Evolutionary conservation across 2,888 invertebrate species (phyloP), one percentile per base, ranked within the genome.

Genomic region (Corythucha ciliata): DNA sequence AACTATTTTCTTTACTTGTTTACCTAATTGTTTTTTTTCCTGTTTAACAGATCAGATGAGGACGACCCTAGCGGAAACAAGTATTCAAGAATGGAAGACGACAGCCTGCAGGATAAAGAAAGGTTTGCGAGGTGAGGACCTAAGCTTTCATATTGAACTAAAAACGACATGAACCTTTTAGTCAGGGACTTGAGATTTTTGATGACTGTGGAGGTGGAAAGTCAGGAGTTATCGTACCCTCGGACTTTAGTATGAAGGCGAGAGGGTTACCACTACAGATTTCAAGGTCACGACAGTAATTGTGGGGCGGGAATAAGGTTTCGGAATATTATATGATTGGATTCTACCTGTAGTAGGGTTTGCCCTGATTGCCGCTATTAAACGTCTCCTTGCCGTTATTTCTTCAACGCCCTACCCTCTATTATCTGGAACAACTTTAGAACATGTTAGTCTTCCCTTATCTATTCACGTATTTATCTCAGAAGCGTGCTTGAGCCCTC

Each of bases 61-160:
- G 85, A 85, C 77, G 84, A 84, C 77, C 81, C 83, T 70, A 83
- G 81, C 72, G 81, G 81, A 63, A 80, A 78, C 66, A 85, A 85
- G 76, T 83, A 83, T 70, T 78, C 81, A 69, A 81, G 85, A 76
- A 84, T 90, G 84, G 91, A 91, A 72, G 91, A 91, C 73, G 88
- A 89, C 67, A 87, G 82, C 70, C 82, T 89, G 72, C 91, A 91
- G 76, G 94, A 94, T 70, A 94, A 94, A 73, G 94, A 94, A 72
- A 49, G 57, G 4, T 57, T 57, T 48, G 61, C 69, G 10, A 55
- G 55, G 52, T 52, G 32, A 39, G 27, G n/a, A 42, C 4, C 40
- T n/a, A 36, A 10, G 8, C 37, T 36, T 8, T 12, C 8, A 14
- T 36, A 36, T n/a, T n/a, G n/a, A n/a, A n/a, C n/a, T n/a, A n/a